Evolutionary conservation across 2,797 vertebrate genomes (phyloP).

Genomic region (Gymnoscopelus microlampas): DNA sequence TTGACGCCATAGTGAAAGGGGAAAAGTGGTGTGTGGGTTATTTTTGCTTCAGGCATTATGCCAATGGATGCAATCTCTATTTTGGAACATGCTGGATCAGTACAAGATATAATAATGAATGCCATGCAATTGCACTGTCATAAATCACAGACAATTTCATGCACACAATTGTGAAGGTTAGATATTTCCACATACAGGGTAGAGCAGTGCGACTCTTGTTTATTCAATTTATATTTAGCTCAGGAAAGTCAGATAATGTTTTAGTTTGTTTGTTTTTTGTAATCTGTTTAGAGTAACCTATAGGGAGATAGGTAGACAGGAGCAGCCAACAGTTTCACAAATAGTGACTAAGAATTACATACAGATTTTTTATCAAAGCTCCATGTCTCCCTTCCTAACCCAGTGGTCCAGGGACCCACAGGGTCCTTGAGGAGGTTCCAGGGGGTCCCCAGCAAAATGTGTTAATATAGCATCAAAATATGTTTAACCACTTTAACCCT

Average conservation of each 20-base stretch:
- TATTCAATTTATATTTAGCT: conserved; percentile 33
- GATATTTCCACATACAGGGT: conserved; percentile 25
- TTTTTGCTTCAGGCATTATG: conserved; percentile 32
- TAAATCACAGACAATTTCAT: conserved; percentile 40
- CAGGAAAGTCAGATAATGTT: conserved; percentile 50
- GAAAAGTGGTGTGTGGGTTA: conserved; percentile 34
- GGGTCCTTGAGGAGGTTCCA: no score
- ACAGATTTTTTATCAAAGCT: no score
- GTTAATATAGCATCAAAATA: no score
- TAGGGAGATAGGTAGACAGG: conserved; percentile 9
- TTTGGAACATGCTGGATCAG: conserved; percentile 57
- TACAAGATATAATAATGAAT: conserved; percentile 57
- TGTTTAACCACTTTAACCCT: no score
- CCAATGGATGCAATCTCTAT: conserved; percentile 64
- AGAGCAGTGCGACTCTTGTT: conserved; percentile 37
- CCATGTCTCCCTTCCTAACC: no score
- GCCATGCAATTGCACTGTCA: conserved; percentile 34
- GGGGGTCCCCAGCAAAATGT: no score
- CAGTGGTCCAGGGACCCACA: no score
- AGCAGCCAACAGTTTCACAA: no score
- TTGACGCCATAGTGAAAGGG: conserved; percentile 5
- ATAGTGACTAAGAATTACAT: no score
- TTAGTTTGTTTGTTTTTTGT: conserved; percentile 39
- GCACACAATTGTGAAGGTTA: conserved; percentile 20
- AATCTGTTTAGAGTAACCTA: conserved; percentile 48